Evolutionary conservation across 2,888 invertebrate genomes (phyloP), one percentile per base, ranked within the genome.

Genomic region (Habrosyne pyritoides): DNA sequence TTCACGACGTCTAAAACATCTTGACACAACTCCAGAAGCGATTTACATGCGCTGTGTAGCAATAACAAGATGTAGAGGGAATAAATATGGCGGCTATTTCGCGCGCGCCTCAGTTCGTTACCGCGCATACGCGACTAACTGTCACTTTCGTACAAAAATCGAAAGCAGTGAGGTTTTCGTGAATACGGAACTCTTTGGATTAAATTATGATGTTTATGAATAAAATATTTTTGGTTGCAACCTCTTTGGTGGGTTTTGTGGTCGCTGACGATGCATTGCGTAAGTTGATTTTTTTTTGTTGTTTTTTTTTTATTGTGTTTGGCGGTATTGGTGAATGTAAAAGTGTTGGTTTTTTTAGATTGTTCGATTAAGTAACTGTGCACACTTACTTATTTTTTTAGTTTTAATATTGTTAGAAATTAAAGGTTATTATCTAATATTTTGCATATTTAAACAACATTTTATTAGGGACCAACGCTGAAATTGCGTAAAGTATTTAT

Each of bases 251-350:
- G 52, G 66, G 71, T 49, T 62, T 70, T 55, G 65, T 73, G 60
- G 53, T 63, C n/a, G 73, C 71, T 22, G 74, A 80, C 55, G 67
- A 71, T 61, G 62, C 59, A 46, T 73, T 81, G 57, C 81, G 81
- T 81, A 71, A 81, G 81, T 79, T 53, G 54, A n/a, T n/a, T 60
- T 59, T 63, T 58, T 56, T 60, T 58, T 18, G 14, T 42, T 42
- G 14, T 42, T 42, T 4, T 42, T 42, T 42, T 42, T 4, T 33
- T 33, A 18, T 14, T 42, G 7, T 42, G 6, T 42, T 42, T 42
- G 14, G 5, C 2, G 14, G 42, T 18, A 42, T n/a, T n/a, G n/a
- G 42, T 42, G 42, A 42, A 42, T 1, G 42, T 18, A 5, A 14
- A 12, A n/a, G n/a, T 36, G 33, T n/a, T 33, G 33, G 5, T n/a